These are phyloP conservation scores for Hemitrygon akajei DNA, from an alignment of 2,797 vertebrate genomes.

Conservation along the genomic window DNA sequence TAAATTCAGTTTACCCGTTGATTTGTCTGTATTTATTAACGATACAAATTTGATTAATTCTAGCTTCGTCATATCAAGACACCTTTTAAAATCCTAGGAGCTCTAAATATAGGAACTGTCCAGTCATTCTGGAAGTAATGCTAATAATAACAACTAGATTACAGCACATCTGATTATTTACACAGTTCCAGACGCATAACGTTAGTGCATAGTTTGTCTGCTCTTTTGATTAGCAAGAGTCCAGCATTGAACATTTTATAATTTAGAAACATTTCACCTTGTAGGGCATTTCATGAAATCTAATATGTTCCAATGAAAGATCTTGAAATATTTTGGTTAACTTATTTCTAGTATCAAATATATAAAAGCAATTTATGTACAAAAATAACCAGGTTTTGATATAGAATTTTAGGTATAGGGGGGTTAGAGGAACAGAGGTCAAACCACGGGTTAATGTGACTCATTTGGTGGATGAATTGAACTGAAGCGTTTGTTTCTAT, in stretches of 20 bases:
- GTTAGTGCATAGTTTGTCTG: background rate
- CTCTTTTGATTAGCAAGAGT: background rate
- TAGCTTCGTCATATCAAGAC: background rate
- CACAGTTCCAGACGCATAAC: background rate
- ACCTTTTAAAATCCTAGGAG: background rate
- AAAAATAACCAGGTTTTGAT: background rate
- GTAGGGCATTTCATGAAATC: background rate
- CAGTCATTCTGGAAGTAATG: background rate
- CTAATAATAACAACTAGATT: background rate
- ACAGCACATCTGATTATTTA: background rate
- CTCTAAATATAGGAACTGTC: background rate
- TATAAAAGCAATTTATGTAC: background rate
- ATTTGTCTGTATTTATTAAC: background rate
- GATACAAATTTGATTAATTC: background rate
- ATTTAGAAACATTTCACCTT: background rate
- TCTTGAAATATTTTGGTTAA: background rate
- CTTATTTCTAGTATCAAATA: background rate
- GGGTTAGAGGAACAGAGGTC: too few species aligned
- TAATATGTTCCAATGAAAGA: background rate
- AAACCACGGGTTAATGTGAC: too few species aligned
- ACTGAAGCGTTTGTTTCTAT: too few species aligned
- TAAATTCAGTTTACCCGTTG: background rate
- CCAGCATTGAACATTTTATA: background rate
- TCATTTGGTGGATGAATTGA: too few species aligned
- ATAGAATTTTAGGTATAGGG: background rate